Percentiles rank a stretch among this genome's conserved stretches.
Conservation (phyloP, 2,888 invertebrate species). For the Stenodema calcarata region DNA sequence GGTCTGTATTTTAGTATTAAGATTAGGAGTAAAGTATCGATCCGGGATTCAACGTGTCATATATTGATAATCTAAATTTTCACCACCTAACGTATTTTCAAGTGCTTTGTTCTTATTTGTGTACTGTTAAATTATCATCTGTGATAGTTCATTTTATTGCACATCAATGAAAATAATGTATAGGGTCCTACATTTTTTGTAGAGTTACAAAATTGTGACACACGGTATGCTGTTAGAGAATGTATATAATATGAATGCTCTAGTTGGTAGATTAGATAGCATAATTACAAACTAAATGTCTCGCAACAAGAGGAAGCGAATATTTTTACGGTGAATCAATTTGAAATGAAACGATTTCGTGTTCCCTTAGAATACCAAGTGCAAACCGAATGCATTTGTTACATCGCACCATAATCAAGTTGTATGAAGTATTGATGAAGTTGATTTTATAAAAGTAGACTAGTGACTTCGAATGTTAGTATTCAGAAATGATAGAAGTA, state of each 20-base stretch:
- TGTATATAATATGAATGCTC: background rate
- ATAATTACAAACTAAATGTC: background rate
- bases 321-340: background rate
- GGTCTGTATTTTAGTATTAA: background rate
- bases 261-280: background rate
- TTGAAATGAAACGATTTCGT: background rate
- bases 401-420: conserved; percentile 1
- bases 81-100: conserved; percentile 35
- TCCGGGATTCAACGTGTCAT: conserved; percentile 54
- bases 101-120: conserved; percentile 49
- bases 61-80: conserved; percentile 23
- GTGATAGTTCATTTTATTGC: conserved; percentile 53
- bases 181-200: background rate
- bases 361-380: conserved; percentile 13
- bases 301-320: background rate
- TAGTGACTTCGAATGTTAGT: background rate
- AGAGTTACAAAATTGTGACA: background rate
- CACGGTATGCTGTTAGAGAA: background rate
- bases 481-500: background rate
- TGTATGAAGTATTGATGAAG: background rate
- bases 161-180: conserved; percentile 35
- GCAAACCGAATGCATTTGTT: conserved; percentile 18
- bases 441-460: conserved; percentile 4
- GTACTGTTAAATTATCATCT: conserved; percentile 51
- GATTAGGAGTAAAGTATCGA: conserved; percentile 9